phyloP scores from a whole-genome alignment of 2,113 vertebrate species.

The Callopanchax toddi region DNA sequence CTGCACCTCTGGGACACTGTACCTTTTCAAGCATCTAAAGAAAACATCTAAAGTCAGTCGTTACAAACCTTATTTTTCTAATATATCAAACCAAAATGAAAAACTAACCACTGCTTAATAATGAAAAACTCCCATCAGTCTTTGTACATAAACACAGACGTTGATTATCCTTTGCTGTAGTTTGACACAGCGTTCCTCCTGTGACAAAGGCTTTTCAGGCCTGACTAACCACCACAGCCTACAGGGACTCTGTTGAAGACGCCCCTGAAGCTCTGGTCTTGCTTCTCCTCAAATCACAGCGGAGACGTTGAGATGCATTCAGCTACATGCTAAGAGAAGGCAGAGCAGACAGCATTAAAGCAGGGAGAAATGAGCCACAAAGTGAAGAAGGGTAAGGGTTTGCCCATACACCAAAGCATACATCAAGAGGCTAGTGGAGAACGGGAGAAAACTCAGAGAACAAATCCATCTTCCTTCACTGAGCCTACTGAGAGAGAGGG shows the following conservation, averaged over 20 bases:
- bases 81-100: too few relatives aligned
- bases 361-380: constrained; percentile 27
- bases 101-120: neutral
- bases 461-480: constrained; percentile 47
- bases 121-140: constrained; percentile 20
- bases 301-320: constrained; percentile 36
- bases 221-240: constrained; percentile 52
- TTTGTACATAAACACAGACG: constrained; percentile 57
- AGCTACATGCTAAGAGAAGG: constrained; percentile 12
- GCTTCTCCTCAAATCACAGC: constrained; percentile 43
- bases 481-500: constrained; percentile 24
- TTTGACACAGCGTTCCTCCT: constrained; percentile 59
- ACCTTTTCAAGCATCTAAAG: neutral
- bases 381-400: constrained; percentile 18
- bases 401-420: constrained; percentile 22
- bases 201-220: constrained; percentile 58
- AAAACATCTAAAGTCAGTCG: neutral
- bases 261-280: constrained; percentile 45
- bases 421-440: constrained; percentile 39
- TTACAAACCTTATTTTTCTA: neutral
- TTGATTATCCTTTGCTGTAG: constrained; percentile 56
- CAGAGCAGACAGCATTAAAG: constrained; percentile 16
- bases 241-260: constrained; percentile 51
- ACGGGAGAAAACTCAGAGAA: constrained; percentile 39
- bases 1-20: neutral